A percentile compares a stretch with the other conserved stretches of the same genome.
These are phyloP conservation scores for Hypomesus transpacificus DNA, from an alignment of 2,113 vertebrate species.

Conservation along the genomic window DNA sequence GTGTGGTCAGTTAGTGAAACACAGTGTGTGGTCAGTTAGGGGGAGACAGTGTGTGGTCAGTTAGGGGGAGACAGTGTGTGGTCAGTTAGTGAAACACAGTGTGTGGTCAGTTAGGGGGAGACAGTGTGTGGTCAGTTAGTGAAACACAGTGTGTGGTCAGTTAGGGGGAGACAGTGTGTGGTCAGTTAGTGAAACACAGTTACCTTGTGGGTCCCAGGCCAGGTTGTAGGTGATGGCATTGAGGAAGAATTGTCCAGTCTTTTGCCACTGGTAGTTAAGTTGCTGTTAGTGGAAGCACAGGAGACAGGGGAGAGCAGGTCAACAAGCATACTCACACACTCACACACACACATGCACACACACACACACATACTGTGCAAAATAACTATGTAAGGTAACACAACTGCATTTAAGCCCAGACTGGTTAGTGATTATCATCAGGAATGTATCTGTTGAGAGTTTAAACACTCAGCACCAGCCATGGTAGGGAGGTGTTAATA, in stretches of 20 bases:
- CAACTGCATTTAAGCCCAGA: too few relatives aligned
- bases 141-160: conserved; percentile 38
- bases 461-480: too few relatives aligned
- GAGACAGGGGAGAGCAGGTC: conserved; percentile 40
- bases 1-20: conserved; percentile 20
- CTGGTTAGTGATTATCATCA: too few relatives aligned
- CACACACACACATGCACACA: conserved; percentile 26
- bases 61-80: too few relatives aligned
- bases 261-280: conserved; percentile 96
- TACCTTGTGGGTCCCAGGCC: conserved; percentile 99
- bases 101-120: too few relatives aligned
- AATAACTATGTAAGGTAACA: too few relatives aligned
- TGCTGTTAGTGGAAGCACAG: conserved; percentile 72
- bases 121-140: conserved; percentile 12
- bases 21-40: conserved; percentile 22
- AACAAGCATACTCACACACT: conserved; percentile 40
- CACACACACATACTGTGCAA: background rate
- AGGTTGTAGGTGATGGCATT: conserved; percentile 95
- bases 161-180: conserved; percentile 5
- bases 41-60: too few relatives aligned
- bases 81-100: conserved; percentile 29
- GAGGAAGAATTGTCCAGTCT: conserved; percentile 97
- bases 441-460: too few relatives aligned
- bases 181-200: conserved; percentile 29
- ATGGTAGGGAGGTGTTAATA: too few relatives aligned